Conservation (phyloP, 1,140 invertebrate species). For the Sinella curviseta region DNA sequence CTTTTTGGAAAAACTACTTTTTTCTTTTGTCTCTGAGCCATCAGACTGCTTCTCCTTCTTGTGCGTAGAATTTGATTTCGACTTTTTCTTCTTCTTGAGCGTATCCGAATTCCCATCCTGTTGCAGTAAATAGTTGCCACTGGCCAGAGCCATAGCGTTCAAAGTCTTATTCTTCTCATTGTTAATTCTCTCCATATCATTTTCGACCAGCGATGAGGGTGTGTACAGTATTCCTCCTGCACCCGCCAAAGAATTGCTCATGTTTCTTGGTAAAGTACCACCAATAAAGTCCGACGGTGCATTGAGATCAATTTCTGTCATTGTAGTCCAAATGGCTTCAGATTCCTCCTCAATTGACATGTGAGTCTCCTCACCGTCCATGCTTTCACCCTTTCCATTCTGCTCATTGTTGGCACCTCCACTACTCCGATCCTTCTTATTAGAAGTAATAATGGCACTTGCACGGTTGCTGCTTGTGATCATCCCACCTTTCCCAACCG, state of each 20-base stretch:
- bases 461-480: background rate
- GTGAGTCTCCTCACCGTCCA: conserved; percentile 14
- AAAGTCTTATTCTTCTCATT: conserved; percentile 22
- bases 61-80: background rate
- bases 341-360: background rate
- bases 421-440: background rate
- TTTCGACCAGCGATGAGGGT: background rate
- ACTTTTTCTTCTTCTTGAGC: background rate
- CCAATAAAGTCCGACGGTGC: conserved; percentile 12
- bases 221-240: background rate
- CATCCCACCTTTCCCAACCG: background rate
- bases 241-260: background rate
- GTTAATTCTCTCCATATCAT: conserved; percentile 15
- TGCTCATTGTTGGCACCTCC: conserved; percentile 13
- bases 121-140: background rate
- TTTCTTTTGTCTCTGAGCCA: background rate
- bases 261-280: conserved; percentile 8
- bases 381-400: background rate
- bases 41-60: background rate
- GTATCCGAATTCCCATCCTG: too few species aligned
- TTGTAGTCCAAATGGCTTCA: conserved; percentile 45
- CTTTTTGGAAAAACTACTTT: background rate
- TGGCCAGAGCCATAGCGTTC: conserved; percentile 6
- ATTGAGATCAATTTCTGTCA: conserved; percentile 49
- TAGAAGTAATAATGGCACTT: conserved; percentile 6